Base-by-base conservation (phyloP, 1,140 invertebrate species). In the Bicyclus anynana region DNA sequence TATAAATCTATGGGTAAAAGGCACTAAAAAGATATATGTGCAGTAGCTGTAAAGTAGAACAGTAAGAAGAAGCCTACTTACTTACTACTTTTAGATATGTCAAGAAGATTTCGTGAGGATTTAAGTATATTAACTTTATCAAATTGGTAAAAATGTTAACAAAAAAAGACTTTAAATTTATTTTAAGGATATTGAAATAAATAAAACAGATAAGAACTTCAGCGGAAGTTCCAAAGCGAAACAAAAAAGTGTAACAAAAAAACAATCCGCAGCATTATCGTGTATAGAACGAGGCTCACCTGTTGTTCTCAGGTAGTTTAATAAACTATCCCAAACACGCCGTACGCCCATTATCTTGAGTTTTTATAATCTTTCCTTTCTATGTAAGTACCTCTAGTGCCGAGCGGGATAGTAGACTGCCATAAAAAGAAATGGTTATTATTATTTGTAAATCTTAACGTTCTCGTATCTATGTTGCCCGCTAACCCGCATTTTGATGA, bases 261-360 rank as follows among this genome's bases (percentile, higher is more conserved):
- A 42, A 50, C 23, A 42, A 50, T 35, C 47, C 48, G 46, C 46
- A 12, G 23, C 12, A 20, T 26, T 53, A 18, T 5, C 44, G 21
- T 17, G 9, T 14, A 37, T 21, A 48, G 26, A 42, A 44, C 35
- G 23, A 50, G n/a, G 40, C 21, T 42, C 54, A 57, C 55, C 55
- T 57, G 55, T 51, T 57, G 37, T 57, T 52, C 51, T 53, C 55
- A 51, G 55, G 55, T 57, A 57, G 55, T 42, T 49, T 27, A 44
- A 44, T 23, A 57, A 42, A 44, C n/a, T 44, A 44, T 35, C 48
- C 54, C 48, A 57, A 35, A 14, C 48, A 48, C 55, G 48, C 55
- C 47, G 33, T 16, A 38, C 12, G 42, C 20, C 26, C 16, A 51
- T 57, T 57, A 46, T n/a, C 9, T 17, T 20, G 10, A 18, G 44